phyloP scores from a whole-genome alignment of 2,888 invertebrate species.

The Metopia argyrocephala region DNA sequence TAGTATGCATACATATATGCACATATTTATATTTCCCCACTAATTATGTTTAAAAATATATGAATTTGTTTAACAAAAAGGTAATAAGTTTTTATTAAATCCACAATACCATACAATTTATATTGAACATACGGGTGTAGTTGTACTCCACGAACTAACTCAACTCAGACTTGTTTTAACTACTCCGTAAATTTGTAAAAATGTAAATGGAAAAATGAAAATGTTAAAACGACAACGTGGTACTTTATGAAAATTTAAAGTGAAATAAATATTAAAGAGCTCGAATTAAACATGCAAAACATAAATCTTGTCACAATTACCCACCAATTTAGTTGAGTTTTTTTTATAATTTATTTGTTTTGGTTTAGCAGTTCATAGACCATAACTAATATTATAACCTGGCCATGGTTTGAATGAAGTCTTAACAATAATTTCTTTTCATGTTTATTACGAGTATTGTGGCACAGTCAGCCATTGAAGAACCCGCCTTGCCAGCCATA shows the following conservation, averaged over 20 bases:
- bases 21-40: not conserved
- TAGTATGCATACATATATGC: not conserved
- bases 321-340: conserved; percentile 33
- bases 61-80: conserved; percentile 32
- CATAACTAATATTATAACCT: conserved; percentile 54
- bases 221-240: not conserved
- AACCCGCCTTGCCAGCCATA: not conserved
- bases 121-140: no score
- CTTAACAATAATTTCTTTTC: conserved; percentile 3
- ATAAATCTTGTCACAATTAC: conserved; percentile 62
- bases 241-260: not conserved
- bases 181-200: not conserved
- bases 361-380: conserved; percentile 29
- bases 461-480: not conserved
- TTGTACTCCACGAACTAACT: no score
- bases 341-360: not conserved
- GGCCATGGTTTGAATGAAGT: conserved; percentile 42
- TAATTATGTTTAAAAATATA: conserved; percentile 33
- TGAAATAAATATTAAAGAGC: not conserved
- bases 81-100: conserved; percentile 28
- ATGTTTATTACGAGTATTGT: not conserved
- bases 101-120: no score
- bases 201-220: not conserved
- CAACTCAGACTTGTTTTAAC: not conserved
- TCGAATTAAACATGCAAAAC: conserved; percentile 1